Evolutionary conservation across 1,140 invertebrate genomes (phyloP), one percentile per base, ranked within the genome.

Genomic region (Bombus impatiens): DNA sequence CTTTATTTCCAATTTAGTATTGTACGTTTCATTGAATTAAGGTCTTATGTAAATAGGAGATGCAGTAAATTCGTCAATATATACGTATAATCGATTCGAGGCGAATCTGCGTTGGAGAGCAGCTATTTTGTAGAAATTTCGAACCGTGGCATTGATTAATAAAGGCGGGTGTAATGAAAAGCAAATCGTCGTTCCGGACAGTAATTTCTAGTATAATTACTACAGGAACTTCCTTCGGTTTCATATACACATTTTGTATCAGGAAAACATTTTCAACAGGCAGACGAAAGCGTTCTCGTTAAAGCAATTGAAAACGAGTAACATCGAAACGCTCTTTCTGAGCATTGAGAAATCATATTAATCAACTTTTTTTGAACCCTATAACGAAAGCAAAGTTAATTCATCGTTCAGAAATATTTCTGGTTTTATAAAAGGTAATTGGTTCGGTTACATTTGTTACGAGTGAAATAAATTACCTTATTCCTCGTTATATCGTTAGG

Each of bases 121-220:
- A 25, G 13, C 35, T 22, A 32, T 42, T 59, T 59, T 15, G 15
- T 9, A 57, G 65, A 76, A 65, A 76, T 32, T 53, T 75, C 42
- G 13, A 18, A 6, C 59, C 5, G 10, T 9, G n/a, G 25, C 3
- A n/a, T 15, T 76, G 77, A 77, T 83, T 77, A 77, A 68, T 25
- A 37, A 35, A 35, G 32, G 3, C 15, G 35, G 1, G 25, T 3
- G 0, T 40, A 77, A 77, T 77, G 59, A 77, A 77, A 83, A 67
- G 57, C 72, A 67, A 37, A 82, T 47, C 35, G 62, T 40, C 57
- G 57, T 75, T 67, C 81, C 71, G 42, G 32, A 40, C 59, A 13
- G 32, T 67, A 28, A 10, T 10, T 32, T 18, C 2, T 37, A 32
- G 44, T 4, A 25, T 71, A 82, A 82, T 82, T 82, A 72, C 37